Evolutionary conservation across 2,113 vertebrate genomes (phyloP).

Genomic region (Coryphaenoides rupestris): DNA sequence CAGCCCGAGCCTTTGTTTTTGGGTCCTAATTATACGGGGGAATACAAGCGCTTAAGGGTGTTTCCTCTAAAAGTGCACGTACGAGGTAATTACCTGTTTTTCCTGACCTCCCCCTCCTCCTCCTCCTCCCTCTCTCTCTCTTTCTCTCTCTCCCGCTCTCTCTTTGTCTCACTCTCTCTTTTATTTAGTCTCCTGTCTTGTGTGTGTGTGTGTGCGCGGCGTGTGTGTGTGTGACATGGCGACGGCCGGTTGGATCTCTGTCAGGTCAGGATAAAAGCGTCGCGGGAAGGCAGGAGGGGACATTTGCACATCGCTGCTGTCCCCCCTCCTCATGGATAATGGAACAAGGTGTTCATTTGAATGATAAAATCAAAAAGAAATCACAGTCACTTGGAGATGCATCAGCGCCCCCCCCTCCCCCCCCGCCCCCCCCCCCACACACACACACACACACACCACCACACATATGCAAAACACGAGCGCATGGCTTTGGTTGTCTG

Average conservation of each 20-base stretch:
- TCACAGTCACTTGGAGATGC: constrained; percentile 72
- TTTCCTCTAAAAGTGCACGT: constrained; percentile 45
- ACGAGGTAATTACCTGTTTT: constrained; percentile 71
- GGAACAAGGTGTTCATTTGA: constrained; percentile 76
- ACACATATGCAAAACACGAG: constrained; percentile 68
- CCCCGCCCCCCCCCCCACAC: constrained; percentile 7
- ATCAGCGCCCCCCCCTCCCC: constrained; percentile 52
- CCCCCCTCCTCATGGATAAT: constrained; percentile 79
- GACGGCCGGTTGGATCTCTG: constrained; percentile 36
- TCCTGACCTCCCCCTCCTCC: constrained; percentile 37
- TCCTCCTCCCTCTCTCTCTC: neutral
- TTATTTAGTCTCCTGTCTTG: constrained; percentile 51
- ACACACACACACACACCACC: too few relatives aligned
- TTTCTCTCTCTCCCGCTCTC: constrained; percentile 32
- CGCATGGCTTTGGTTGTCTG: constrained; percentile 46
- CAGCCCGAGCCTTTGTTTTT: too few relatives aligned
- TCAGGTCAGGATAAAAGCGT: constrained; percentile 51
- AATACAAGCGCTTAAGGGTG: constrained; percentile 52
- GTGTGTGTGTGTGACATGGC: too few relatives aligned
- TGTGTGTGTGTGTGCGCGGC: too few relatives aligned
- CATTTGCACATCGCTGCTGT: constrained; percentile 66
- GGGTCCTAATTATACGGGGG: constrained; percentile 66
- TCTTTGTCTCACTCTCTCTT: constrained; percentile 28
- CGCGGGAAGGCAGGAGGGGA: constrained; percentile 32
- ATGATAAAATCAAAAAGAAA: constrained; percentile 79